Conservation (phyloP, 1,140 invertebrate genomes). For the Drosophila aff. region DNA sequence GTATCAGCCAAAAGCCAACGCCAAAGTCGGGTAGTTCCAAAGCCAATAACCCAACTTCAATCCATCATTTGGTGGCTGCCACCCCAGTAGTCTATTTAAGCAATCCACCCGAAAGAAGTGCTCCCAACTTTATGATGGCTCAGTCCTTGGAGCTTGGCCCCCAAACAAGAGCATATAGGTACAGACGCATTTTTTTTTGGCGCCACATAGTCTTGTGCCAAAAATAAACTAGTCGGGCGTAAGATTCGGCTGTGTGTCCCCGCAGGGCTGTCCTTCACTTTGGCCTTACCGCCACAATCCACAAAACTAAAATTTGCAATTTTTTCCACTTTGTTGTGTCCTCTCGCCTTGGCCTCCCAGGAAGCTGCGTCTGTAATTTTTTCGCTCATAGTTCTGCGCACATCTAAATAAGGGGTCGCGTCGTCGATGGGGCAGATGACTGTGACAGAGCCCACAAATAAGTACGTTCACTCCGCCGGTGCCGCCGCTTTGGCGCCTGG, state of each 20-base stretch:
- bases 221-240: slow-evolving; percentile 67
- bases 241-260: slow-evolving; percentile 37
- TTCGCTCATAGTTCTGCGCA: slow-evolving; percentile 61
- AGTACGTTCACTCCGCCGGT: slow-evolving; percentile 27
- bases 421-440: slow-evolving; percentile 54
- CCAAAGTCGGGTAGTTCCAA: slow-evolving; percentile 37
- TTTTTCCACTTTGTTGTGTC: slow-evolving; percentile 69
- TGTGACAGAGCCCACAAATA: slow-evolving; percentile 29
- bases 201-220: slow-evolving; percentile 71
- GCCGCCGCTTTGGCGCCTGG: slow-evolving; percentile 64
- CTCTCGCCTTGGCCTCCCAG: slow-evolving; percentile 54
- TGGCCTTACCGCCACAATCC: slow-evolving; percentile 46
- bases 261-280: slow-evolving; percentile 13
- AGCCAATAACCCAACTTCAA: slow-evolving; percentile 58
- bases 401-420: slow-evolving; percentile 63
- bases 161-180: slow-evolving; percentile 12
- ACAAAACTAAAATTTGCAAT: slow-evolving; percentile 80
- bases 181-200: slow-evolving; percentile 45
- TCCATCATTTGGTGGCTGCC: slow-evolving; percentile 69
- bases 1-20: slow-evolving; percentile 47
- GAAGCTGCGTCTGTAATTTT: slow-evolving; percentile 71
- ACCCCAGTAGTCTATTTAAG: slow-evolving; percentile 50
- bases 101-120: slow-evolving; percentile 57
- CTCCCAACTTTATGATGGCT: slow-evolving; percentile 73
- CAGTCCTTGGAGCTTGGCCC: slow-evolving; percentile 50